Percentiles rank a stretch among this genome's conserved stretches.
Evolutionary conservation across 2,888 invertebrate species (phyloP).

Genomic region (Mythimna albipuncta): DNA sequence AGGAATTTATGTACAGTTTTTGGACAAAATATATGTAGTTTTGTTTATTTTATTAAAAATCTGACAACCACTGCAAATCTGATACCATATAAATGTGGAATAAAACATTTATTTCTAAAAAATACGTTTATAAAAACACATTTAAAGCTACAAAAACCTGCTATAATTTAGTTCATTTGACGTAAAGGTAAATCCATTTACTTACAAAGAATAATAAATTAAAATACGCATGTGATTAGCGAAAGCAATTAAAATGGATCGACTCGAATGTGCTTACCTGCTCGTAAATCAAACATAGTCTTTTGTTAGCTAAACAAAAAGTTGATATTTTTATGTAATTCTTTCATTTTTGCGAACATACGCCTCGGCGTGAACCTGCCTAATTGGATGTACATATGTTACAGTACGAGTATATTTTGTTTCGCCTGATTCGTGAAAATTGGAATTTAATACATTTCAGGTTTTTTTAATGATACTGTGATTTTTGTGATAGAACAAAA

Average conservation of each 20-base stretch:
- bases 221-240: constrained; percentile 13
- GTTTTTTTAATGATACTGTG: too few species aligned
- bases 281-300: constrained; percentile 33
- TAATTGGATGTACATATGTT: background rate
- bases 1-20: background rate
- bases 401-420: background rate
- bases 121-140: background rate
- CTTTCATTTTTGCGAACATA: constrained; percentile 4
- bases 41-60: background rate
- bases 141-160: background rate
- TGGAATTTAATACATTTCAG: background rate
- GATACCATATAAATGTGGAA: background rate
- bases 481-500: background rate
- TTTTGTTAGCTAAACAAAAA: constrained; percentile 21
- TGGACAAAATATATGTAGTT: background rate
- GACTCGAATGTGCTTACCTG: constrained; percentile 17
- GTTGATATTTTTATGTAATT: constrained; percentile 5
- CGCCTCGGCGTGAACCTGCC: background rate
- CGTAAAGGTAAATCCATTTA: background rate
- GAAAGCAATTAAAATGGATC: constrained; percentile 42
- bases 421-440: background rate
- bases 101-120: too few species aligned
- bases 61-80: too few species aligned
- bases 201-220: constrained; percentile 2
- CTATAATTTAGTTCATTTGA: background rate